Evolutionary conservation across 2,797 vertebrate species (phyloP), one percentile per base, ranked within the genome.

Genomic region (Rhinophrynus dorsalis): DNA sequence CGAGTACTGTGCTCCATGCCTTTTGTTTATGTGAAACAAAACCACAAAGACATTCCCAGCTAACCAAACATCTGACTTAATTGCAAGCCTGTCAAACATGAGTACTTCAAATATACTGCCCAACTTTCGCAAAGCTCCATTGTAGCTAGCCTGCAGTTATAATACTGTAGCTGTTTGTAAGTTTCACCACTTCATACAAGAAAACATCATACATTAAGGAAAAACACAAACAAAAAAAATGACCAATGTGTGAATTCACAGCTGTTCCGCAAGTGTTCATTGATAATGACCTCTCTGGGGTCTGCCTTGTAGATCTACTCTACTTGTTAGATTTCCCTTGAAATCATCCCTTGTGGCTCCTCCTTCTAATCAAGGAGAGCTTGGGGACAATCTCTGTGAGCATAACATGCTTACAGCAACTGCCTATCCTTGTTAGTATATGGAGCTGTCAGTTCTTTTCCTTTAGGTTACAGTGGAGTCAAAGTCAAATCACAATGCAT

Each of bases 1-100:
- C 52, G 23, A 59, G 24, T 37, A 35, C 45, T 52, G 11, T 44
- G 70, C 66, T 77, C 1, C 76, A 54, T 62, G 74, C 8, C 1
- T 79, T 73, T 79, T 80, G 71, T 74, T 76, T 71, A 78, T 71
- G 50, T 54, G 75, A 83, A 77, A 48, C 45, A 79, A 32, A 67
- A 77, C 47, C 3, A 78, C 10, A 44, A 48, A 77, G 29, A 21
- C 77, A 68, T 80, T 60, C 75, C 48, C 0, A 66, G 69, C 62
- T 66, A 73, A 66, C 62, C 57, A 66, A 50, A 55, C 15, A 23
- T 75, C 75, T 78, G 72, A 62, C 75, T 48, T 24, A 77, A 78
- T 74, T 76, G 69, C 71, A 65, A 52, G 56, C 69, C 67, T 83
- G 75, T 74, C 52, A 81, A 71, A n/a, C 51, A 82, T 44, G 24